Base-by-base conservation (phyloP, 2,888 invertebrate genomes). In the Drosophila testacea region DNA sequence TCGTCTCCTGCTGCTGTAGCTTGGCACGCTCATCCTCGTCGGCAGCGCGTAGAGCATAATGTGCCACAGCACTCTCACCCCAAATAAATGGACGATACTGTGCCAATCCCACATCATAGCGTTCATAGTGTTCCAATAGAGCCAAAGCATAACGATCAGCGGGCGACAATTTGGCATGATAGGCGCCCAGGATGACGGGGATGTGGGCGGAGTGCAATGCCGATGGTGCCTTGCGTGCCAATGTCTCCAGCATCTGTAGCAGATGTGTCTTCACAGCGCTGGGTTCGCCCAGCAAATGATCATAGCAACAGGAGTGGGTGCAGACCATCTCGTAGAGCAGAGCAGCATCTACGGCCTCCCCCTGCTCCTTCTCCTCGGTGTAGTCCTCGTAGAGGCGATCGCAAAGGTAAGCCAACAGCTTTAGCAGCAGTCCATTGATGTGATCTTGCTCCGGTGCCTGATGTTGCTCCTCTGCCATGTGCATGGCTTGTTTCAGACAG, bases 71-170 rank as follows among this genome's bases (percentile, higher is more conserved):
- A 3, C 96, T 95, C 89, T 95, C 95, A 0, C 97, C 97, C 96
- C 97, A 98, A 0, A 98, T 93, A 84, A 96, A 96, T 0, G 98
- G 98, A 73, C 96, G 95, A 90, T 94, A 96, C 81, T 95, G 94
- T 54, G 94, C 93, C 10, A 96, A 93, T 22, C 94, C 94, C 66
- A 95, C 93, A 56, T 95, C 95, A 87, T 94, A 94, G 68, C 93
- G 93, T 92, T 97, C 96, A 92, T 96, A 96, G 70, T 94, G 93
- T 77, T 95, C 94, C 61, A 97, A 91, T 72, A 97, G 93, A 54
- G 94, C 93, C 67, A 96, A 92, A 51, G 97, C 94, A 30, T 95
- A 93, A 77, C 95, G 95, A 92, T 98, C 98, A 60, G 95, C 94
- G 9, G 93, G 92, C 48, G 93, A 94, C 44, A 96, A 93, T 0